Percentiles rank a stretch among this genome's conserved stretches.
Evolutionary conservation across 2,888 invertebrate species (phyloP).

Genomic region (Trichacis sp.): DNA sequence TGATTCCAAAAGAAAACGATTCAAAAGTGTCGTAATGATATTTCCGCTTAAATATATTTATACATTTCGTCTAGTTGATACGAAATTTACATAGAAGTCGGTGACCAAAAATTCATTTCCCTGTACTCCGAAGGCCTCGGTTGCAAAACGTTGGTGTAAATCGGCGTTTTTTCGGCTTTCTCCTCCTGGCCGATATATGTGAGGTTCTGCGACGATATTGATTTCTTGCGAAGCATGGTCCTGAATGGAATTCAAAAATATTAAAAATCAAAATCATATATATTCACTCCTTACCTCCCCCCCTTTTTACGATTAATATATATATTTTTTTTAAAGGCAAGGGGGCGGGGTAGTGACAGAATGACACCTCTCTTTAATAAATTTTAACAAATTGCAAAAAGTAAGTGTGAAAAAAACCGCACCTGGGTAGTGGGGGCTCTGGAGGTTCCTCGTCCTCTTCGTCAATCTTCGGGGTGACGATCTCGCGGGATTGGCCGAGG

Average conservation of each 20-base stretch:
- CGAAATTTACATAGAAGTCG: slow-evolving; percentile 81
- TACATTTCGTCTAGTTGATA: background rate
- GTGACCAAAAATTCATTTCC: slow-evolving; percentile 89
- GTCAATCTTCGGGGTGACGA: slow-evolving; percentile 73
- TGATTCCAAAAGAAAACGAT: too few relatives aligned
- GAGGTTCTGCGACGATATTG: slow-evolving; percentile 65
- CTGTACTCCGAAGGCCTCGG: slow-evolving; percentile 79
- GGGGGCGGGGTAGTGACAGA: too few relatives aligned
- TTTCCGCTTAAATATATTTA: background rate
- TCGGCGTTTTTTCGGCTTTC: slow-evolving; percentile 59
- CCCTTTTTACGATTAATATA: too few relatives aligned
- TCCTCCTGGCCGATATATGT: slow-evolving; percentile 60
- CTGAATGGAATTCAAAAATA: slow-evolving; percentile 54
- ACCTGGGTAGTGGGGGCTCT: too few relatives aligned
- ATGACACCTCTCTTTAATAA: too few relatives aligned
- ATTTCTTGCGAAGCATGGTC: slow-evolving; percentile 65
- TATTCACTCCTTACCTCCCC: too few relatives aligned
- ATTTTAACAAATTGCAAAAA: too few relatives aligned
- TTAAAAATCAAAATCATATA: too few relatives aligned
- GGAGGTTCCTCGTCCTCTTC: slow-evolving; percentile 70
- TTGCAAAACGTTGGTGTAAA: slow-evolving; percentile 60
- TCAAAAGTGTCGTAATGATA: too few relatives aligned
- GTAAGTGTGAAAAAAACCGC: too few relatives aligned
- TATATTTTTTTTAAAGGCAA: too few relatives aligned
- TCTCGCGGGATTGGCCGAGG: slow-evolving; percentile 76